These are phyloP conservation scores for Antitype chi DNA, from an alignment of 2,888 invertebrate species.

Conservation along the genomic window DNA sequence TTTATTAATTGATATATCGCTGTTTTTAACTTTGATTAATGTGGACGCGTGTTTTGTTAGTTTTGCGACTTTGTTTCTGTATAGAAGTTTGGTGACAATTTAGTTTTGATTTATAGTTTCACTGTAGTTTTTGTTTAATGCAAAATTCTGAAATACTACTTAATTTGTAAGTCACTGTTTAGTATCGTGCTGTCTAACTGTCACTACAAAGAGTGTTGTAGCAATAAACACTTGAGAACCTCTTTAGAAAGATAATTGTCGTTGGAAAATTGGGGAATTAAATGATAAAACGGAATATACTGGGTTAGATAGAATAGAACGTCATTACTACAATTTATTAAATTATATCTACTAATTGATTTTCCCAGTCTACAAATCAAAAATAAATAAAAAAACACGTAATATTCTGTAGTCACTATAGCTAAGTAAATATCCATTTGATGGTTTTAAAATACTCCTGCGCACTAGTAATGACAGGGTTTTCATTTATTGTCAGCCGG, in stretches of 20 bases:
- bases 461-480: no score
- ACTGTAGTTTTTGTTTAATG: not conserved
- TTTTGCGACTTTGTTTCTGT: conserved; percentile 1
- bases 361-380: no score
- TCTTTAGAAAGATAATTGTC: not conserved
- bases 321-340: no score
- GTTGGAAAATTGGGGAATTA: not conserved
- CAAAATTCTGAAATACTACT: not conserved
- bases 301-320: no score
- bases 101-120: conserved; percentile 16
- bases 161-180: not conserved
- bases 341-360: no score
- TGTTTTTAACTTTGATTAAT: conserved; percentile 60
- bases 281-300: not conserved
- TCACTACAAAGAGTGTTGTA: not conserved
- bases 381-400: no score
- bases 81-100: conserved; percentile 18
- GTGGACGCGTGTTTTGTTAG: conserved; percentile 14
- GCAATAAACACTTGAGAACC: not conserved
- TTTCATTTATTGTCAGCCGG: no score
- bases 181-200: not conserved
- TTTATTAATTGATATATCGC: conserved; percentile 51
- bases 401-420: no score
- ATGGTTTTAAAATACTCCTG: no score
- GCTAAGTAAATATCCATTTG: no score